These are phyloP conservation scores for Palythoa caribaeorum DNA, from an alignment of 92 coral and sea anemone species.

Conservation along the genomic window DNA sequence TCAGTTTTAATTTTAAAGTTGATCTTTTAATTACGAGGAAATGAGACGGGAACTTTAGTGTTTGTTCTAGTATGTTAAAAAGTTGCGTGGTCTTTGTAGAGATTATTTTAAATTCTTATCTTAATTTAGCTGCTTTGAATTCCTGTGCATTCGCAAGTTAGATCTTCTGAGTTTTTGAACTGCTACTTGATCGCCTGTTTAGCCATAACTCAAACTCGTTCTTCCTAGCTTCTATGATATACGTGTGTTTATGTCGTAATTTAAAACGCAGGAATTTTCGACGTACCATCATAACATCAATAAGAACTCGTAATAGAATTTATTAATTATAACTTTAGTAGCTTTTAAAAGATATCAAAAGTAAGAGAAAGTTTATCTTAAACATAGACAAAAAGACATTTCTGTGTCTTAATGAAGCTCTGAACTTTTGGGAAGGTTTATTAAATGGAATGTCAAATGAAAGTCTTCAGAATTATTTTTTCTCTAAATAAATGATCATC, in stretches of 20 bases:
- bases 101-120: not conserved
- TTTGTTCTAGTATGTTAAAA: not conserved
- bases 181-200: not conserved
- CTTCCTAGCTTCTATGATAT: not conserved
- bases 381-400: too few species aligned
- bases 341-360: too few species aligned
- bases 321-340: not conserved
- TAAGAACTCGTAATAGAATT: not conserved
- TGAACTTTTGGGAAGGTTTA: too few species aligned
- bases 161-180: not conserved
- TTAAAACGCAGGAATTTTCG: not conserved
- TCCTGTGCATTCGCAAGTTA: not conserved
- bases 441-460: too few species aligned
- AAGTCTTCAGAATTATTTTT: not conserved
- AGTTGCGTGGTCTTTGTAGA: not conserved
- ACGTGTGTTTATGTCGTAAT: not conserved
- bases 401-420: too few species aligned
- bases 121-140: not conserved
- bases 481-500: not conserved
- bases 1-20: not conserved
- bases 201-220: not conserved
- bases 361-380: not conserved
- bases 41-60: not conserved
- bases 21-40: not conserved
- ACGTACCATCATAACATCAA: not conserved